phyloP scores from a whole-genome alignment of 2,797 vertebrate species.

The Gila robusta region DNA sequence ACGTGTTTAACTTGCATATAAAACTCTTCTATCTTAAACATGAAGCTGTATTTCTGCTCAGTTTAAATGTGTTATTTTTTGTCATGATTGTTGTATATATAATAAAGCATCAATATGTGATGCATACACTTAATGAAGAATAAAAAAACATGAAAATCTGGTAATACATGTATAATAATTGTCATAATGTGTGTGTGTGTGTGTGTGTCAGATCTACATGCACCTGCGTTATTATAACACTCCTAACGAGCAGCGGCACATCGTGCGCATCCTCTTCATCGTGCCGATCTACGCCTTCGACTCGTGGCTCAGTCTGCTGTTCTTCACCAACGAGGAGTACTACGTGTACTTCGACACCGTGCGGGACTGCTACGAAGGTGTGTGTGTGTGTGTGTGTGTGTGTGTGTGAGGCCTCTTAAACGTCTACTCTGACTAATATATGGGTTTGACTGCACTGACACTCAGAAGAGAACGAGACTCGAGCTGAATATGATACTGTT shows the following conservation, averaged over 20 bases:
- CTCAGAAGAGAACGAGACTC: background rate
- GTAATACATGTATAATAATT: background rate
- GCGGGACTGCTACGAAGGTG: constrained; percentile 93
- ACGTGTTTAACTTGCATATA: background rate
- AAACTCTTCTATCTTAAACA: background rate
- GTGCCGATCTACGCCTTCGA: constrained; percentile 98
- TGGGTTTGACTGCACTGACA: background rate
- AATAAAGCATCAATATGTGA: background rate
- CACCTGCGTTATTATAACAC: constrained; percentile 94
- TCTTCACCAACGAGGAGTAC: constrained; percentile 98
- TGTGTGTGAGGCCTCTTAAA: background rate
- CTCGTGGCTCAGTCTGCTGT: constrained; percentile 99
- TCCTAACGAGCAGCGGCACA: constrained; percentile 95
- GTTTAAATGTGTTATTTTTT: background rate
- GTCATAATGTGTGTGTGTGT: background rate
- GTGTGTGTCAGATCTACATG: constrained; percentile 91
- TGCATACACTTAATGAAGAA: background rate
- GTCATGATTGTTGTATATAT: background rate
- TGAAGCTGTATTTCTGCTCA: background rate
- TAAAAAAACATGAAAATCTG: background rate
- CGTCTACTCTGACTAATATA: background rate
- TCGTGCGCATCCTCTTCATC: constrained; percentile 97
- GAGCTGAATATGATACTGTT: background rate
- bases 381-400: background rate
- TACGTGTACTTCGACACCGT: constrained; percentile 97